Base-by-base conservation (phyloP, 2,888 invertebrate genomes). In the Drosophila rellima region DNA sequence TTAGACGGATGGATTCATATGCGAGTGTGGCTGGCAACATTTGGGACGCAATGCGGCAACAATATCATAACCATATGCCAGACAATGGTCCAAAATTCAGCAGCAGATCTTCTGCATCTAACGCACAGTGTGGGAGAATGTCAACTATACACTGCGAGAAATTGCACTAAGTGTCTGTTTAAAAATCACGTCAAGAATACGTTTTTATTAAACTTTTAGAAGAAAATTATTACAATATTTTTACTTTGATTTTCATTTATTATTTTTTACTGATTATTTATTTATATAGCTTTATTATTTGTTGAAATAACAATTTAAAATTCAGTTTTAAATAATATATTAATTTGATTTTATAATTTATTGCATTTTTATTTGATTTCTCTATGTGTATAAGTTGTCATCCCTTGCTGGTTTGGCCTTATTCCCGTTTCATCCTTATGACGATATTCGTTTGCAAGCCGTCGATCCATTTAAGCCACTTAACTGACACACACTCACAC, bases 1-100 rank as follows among this genome's bases (percentile, higher is more conserved):
- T 60, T 62, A 70, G 81, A 76, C 76, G 87, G 80, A 78, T 80
- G 75, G 74, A 80, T 79, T 89, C 83, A 79, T 86, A 84, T 83
- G 83, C 74, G 74, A 70, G 67, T 85, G 68, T 60, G 61, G 56
- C 63, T 18, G n/a, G 56, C 63, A 57, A 74, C 77, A 79, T 48
- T 37, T 60, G 61, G 35, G 18, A 26, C 20, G 51, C 67, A 65
- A 67, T 67, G 66, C 73, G 66, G 71, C 69, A 73, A 74, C 77
- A 87, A 88, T 78, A 84, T 89, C 89, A 88, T 88, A 88, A 89
- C 88, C 78, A 86, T 85, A 85, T 57, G 52, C 57, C 52, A 52
- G 44, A 59, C 72, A 59, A 66, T 59, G 63, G 50, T 26, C 26
- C 7, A 13, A 44, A 52, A 18, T 29, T 17, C 48, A 31, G 56